Evolutionary conservation across 2,113 vertebrate species (phyloP).

Genomic region (Rhinolophus sinicus): DNA sequence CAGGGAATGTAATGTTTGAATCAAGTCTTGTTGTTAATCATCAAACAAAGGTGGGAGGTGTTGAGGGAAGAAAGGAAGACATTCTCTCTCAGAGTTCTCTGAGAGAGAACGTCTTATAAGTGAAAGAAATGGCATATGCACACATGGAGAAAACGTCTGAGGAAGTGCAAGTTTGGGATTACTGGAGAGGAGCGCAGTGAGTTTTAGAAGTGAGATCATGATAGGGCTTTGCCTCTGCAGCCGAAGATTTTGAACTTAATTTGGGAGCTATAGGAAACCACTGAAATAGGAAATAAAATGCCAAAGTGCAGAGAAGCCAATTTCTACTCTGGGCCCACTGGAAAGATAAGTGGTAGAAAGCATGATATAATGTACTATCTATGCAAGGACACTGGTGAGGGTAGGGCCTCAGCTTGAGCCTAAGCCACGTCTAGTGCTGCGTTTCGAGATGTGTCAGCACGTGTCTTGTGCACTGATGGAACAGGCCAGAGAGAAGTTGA

Average conservation of each 20-base stretch:
- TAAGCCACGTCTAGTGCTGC: not conserved
- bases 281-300: not conserved
- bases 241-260: not conserved
- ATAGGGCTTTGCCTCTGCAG: not conserved
- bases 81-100: no score
- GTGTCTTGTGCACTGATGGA: not conserved
- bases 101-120: no score
- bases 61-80: not conserved
- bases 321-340: not conserved
- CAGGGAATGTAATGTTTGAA: not conserved
- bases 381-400: not conserved
- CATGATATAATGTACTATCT: accelerated
- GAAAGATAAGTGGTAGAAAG: not conserved
- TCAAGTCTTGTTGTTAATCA: not conserved
- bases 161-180: not conserved
- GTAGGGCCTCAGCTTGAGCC: not conserved
- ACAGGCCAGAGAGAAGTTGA: not conserved
- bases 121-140: not conserved
- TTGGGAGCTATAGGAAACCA: not conserved
- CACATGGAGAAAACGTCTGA: not conserved
- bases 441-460: not conserved
- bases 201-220: not conserved
- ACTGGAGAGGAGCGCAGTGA: not conserved
- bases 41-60: not conserved
- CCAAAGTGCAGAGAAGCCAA: not conserved